Conservation (phyloP, 2,888 invertebrate genomes). For the Heliconius charithonia region DNA sequence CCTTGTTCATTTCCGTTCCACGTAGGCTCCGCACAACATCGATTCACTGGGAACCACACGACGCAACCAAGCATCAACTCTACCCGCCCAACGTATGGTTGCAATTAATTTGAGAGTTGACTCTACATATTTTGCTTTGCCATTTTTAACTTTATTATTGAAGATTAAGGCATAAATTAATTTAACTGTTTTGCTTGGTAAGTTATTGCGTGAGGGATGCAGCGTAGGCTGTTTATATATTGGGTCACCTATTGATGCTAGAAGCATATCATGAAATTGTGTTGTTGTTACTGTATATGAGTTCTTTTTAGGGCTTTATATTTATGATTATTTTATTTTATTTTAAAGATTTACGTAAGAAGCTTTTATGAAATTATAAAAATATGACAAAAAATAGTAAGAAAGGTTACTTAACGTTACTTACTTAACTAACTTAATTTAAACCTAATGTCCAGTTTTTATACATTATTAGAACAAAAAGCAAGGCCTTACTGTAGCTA, state of each 20-base stretch:
- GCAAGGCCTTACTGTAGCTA: too few relatives aligned
- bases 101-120: constrained; percentile 43
- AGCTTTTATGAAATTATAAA: too few relatives aligned
- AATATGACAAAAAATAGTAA: too few relatives aligned
- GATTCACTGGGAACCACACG: constrained; percentile 27
- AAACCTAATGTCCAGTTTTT: too few relatives aligned
- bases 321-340: too few relatives aligned
- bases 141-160: constrained; percentile 38
- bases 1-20: constrained; percentile 30
- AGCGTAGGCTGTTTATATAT: constrained; percentile 23
- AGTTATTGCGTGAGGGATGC: constrained; percentile 23
- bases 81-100: constrained; percentile 41
- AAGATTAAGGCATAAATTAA: constrained; percentile 34
- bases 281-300: background rate
- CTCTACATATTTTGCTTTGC: background rate
- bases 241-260: constrained; percentile 21
- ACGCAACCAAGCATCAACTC: constrained; percentile 42
- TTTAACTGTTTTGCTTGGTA: background rate
- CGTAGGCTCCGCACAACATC: constrained; percentile 30
- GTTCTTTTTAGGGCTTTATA: background rate
- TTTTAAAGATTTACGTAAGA: too few relatives aligned
- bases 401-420: too few relatives aligned
- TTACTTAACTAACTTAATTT: too few relatives aligned
- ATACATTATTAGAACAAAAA: too few relatives aligned
- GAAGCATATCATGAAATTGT: background rate